Evolutionary conservation across 2,113 vertebrate genomes (phyloP).

Genomic region (Prionailurus viverrinus): DNA sequence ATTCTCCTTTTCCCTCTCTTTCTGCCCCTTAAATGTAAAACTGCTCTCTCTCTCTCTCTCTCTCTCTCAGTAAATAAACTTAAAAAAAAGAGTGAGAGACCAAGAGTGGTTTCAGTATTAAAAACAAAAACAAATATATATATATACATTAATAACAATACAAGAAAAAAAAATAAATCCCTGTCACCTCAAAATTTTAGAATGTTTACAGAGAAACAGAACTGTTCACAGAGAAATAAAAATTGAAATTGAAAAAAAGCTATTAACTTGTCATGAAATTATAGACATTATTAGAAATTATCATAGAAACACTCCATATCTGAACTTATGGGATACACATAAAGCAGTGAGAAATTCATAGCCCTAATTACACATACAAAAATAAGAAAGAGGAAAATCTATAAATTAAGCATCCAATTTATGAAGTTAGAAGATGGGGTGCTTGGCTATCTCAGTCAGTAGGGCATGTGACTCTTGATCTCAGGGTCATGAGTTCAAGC

Average conservation of each 20-base stretch:
- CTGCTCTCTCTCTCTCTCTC: too few relatives aligned
- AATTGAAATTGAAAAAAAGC: not conserved
- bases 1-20: too few relatives aligned
- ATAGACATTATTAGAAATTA: not conserved
- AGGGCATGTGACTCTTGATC: not conserved
- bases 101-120: too few relatives aligned
- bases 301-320: not conserved
- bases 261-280: not conserved
- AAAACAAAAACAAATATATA: not conserved
- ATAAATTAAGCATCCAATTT: not conserved
- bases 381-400: not conserved
- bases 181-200: not conserved
- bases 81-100: too few relatives aligned
- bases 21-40: too few relatives aligned
- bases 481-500: not conserved
- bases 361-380: not conserved
- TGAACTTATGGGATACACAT: not conserved
- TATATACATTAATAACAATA: not conserved
- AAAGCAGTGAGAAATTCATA: not conserved
- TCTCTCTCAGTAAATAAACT: too few relatives aligned
- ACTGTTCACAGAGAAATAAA: not conserved
- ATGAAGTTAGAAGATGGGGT: not conserved
- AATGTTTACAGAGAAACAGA: not conserved
- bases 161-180: not conserved
- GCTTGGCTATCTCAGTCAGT: not conserved